Evolutionary conservation across 2,797 vertebrate genomes (phyloP).

Genomic region (Manis pentadactyla): DNA sequence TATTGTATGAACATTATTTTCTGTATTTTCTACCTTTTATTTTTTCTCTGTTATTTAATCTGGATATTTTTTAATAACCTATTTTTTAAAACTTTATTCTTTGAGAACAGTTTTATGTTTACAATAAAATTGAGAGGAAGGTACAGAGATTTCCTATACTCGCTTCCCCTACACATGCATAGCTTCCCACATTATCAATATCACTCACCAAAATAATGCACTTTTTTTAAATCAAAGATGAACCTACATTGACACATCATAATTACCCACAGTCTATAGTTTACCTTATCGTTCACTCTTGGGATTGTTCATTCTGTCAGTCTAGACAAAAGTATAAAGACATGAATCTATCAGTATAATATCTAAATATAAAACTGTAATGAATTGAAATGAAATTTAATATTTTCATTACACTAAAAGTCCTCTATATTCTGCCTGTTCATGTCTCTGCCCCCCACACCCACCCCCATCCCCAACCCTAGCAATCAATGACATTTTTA

Average conservation of each 20-base stretch:
- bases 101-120: background rate
- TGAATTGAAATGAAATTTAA: too few relatives aligned
- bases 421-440: background rate
- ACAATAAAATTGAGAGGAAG: background rate
- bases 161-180: background rate
- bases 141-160: background rate
- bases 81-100: background rate
- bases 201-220: background rate
- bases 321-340: background rate
- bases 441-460: background rate
- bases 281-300: background rate
- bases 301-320: background rate
- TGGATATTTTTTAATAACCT: background rate
- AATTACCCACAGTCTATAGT: background rate
- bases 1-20: background rate
- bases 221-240: background rate
- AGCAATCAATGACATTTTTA: background rate
- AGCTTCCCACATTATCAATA: background rate
- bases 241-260: background rate
- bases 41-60: background rate
- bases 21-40: background rate
- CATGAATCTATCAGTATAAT: background rate
- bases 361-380: background rate
- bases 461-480: too few relatives aligned
- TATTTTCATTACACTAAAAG: background rate